Conservation (phyloP, 2,797 vertebrate species). For the Mastacembelus armatus region DNA sequence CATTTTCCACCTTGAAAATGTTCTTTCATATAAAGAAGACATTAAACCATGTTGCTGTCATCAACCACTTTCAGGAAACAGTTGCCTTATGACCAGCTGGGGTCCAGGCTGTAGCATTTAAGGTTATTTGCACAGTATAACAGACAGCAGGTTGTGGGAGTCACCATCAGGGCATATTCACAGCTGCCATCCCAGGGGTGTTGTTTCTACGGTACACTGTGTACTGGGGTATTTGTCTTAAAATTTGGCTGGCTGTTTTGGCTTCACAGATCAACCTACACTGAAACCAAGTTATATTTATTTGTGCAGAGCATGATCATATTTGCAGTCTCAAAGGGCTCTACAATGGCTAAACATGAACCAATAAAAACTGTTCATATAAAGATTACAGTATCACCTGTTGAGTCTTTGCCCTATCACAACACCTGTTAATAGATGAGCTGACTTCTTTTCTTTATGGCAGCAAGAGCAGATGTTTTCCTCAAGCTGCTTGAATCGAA, state of each 20-base stretch:
- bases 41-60: slow-evolving; percentile 57
- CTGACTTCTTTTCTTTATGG: not conserved
- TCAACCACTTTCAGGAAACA: slow-evolving; percentile 41
- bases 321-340: slow-evolving; percentile 15
- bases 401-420: not conserved
- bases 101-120: slow-evolving; percentile 52
- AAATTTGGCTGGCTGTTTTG: slow-evolving; percentile 49
- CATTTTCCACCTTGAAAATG: slow-evolving; percentile 55
- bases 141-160: slow-evolving; percentile 50
- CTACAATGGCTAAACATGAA: not conserved
- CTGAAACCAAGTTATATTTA: slow-evolving; percentile 15
- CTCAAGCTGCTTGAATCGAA: slow-evolving; percentile 17
- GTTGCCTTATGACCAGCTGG: slow-evolving; percentile 45
- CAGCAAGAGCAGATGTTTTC: slow-evolving; percentile 8
- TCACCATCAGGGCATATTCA: slow-evolving; percentile 47
- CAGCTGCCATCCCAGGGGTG: slow-evolving; percentile 60
- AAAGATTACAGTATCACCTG: slow-evolving; percentile 16
- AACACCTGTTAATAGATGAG: not conserved
- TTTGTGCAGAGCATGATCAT: slow-evolving; percentile 9
- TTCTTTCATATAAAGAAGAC: slow-evolving; percentile 34
- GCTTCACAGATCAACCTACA: slow-evolving; percentile 18
- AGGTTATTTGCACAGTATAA: slow-evolving; percentile 50
- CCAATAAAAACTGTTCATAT: not conserved
- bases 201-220: slow-evolving; percentile 34
- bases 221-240: slow-evolving; percentile 58